Percentiles rank a stretch among this genome's conserved stretches.
Evolutionary conservation across 2,113 vertebrate genomes (phyloP).

Genomic region (Scomber japonicus): DNA sequence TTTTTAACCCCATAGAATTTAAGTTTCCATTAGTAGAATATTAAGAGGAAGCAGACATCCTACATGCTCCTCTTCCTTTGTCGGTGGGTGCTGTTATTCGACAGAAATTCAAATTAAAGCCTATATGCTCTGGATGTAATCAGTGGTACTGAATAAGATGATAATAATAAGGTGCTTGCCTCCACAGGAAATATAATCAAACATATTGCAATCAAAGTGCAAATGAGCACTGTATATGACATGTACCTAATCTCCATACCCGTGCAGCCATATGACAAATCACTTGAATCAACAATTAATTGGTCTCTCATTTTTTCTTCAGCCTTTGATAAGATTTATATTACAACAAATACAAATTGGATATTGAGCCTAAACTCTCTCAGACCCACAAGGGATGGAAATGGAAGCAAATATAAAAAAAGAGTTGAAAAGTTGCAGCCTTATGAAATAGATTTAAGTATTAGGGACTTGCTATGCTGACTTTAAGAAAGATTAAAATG

Average conservation of each 20-base stretch:
- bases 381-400: constrained; percentile 26
- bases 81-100: neutral
- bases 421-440: too few species aligned
- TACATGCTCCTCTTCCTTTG: neutral
- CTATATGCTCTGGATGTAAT: constrained; percentile 5
- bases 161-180: constrained; percentile 2
- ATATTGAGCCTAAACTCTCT: constrained; percentile 45
- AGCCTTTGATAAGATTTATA: constrained; percentile 27
- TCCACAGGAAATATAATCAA: constrained; percentile 18
- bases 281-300: neutral
- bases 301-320: neutral
- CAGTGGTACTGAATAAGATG: neutral
- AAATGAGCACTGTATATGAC: constrained; percentile 39
- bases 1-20: constrained; percentile 24
- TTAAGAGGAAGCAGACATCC: constrained; percentile 3
- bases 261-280: neutral
- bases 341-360: constrained; percentile 51
- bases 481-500: too few species aligned
- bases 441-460: too few species aligned
- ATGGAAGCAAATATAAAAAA: neutral
- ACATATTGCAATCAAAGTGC: constrained; percentile 55
- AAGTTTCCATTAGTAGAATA: constrained; percentile 20
- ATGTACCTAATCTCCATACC: constrained; percentile 7
- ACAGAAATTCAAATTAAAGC: constrained; percentile 22
- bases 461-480: too few species aligned